Base-by-base conservation (phyloP, 1,140 invertebrate species). In the Homalodisca vitripennis region DNA sequence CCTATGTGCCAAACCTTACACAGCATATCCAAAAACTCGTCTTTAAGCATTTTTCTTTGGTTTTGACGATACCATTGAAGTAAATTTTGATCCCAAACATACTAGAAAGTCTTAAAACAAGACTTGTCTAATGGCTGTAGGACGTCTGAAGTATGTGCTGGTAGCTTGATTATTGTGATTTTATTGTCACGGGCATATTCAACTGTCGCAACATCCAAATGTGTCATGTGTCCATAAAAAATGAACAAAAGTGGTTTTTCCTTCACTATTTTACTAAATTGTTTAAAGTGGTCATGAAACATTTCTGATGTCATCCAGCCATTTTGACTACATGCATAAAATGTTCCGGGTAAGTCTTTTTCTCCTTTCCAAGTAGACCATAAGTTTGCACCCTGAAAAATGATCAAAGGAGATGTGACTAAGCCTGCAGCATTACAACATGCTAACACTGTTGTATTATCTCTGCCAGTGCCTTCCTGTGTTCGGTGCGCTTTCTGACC, bases 381-480 rank as follows among this genome's bases (percentile, higher is more conserved):
- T 22, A 60, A 22, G 32, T 70, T 66, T 20, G 29, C 26, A 13
- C 68, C 64, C 48, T 53, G 41, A 67, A 34, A 68, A n/a, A 70
- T 70, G 30, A 70, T 47, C 26, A 70, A 41, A 48, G 68, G 68
- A 22, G 68, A 62, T n/a, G 69, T 13, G 17, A 48, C 62, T 26
- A 2, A 34, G 12, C 63, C 68, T 22, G 68, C 48, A 47, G 68
- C 68, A 66, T 30, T 41, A 46, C 30, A 31, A 24, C 68, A 70
- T 69, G 68, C 68, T 27, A 70, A 29, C 14, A 70, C 41, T 29
- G 66, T 70, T 32, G 63, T 70, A 32, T 70, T 70, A 34, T 67
- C 32, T 46, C 41, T 14, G 2, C 68, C 68, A 20, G 68, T 29
- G n/a, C 68, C 68, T 26, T 66, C n/a, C 32, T 46, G 64, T 17